These are phyloP conservation scores for Drosophila saltans DNA, from an alignment of 1,140 invertebrate genomes.

Conservation along the genomic window DNA sequence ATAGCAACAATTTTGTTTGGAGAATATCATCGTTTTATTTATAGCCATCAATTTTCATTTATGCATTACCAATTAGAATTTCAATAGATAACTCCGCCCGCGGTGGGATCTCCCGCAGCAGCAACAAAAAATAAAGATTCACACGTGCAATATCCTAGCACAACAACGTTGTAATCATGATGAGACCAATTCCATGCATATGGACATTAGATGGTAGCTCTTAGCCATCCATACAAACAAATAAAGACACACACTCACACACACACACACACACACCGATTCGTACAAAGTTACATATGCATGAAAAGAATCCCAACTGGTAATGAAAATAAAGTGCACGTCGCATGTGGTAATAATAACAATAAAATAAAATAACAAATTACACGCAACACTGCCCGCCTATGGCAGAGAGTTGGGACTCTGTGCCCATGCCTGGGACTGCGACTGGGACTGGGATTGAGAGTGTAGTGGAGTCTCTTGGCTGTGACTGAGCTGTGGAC, in stretches of 20 bases:
- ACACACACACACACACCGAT: conserved; percentile 20
- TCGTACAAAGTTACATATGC: conserved; percentile 71
- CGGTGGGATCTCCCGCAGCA: conserved; percentile 16
- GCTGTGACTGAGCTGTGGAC: conserved; percentile 31
- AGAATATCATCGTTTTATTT: conserved; percentile 55
- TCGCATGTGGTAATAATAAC: conserved; percentile 82
- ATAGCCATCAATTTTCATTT: conserved; percentile 70
- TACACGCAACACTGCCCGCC: conserved; percentile 79
- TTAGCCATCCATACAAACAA: conserved; percentile 6
- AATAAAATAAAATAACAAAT: conserved; percentile 83
- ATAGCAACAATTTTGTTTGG: conserved; percentile 23
- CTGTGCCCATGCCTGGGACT: conserved; percentile 19
- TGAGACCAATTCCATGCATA: conserved; percentile 50
- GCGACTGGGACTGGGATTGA: conserved; percentile 16
- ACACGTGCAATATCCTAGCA: conserved; percentile 64
- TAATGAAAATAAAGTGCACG: conserved; percentile 82
- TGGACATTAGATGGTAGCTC: conserved; percentile 44
- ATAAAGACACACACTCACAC: conserved; percentile 4
- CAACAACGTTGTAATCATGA: conserved; percentile 24
- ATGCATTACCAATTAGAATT: conserved; percentile 69
- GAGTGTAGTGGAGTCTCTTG: not conserved
- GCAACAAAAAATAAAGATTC: conserved; percentile 44
- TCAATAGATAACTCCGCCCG: conserved; percentile 50
- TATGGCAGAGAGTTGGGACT: conserved; percentile 2
- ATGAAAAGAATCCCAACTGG: conserved; percentile 79